These are phyloP conservation scores for Gonatopus flavifemur DNA, from an alignment of 1,140 invertebrate genomes.

Conservation along the genomic window DNA sequence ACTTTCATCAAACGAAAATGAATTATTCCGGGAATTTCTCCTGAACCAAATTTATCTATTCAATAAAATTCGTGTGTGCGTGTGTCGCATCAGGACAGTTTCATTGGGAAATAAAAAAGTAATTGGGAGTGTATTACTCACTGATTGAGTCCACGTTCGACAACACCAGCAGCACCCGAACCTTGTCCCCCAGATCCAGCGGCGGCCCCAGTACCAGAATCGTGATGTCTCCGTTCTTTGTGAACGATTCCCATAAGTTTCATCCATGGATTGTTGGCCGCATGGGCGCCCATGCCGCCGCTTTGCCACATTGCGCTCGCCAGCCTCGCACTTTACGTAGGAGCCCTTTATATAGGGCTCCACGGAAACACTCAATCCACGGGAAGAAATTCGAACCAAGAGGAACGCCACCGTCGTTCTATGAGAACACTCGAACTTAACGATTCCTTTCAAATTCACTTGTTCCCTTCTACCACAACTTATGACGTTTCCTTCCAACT, in stretches of 20 bases:
- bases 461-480: no score
- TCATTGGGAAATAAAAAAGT: not conserved
- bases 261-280: conserved; percentile 78
- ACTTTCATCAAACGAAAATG: no score
- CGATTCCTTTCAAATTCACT: no score
- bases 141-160: conserved; percentile 67
- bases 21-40: no score
- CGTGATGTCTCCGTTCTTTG: conserved; percentile 69
- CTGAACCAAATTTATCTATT: no score
- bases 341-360: conserved; percentile 46
- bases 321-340: conserved; percentile 41
- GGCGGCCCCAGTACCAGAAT: conserved; percentile 60
- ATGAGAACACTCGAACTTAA: no score
- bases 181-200: conserved; percentile 56
- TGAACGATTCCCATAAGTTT: conserved; percentile 80
- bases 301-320: conserved; percentile 74
- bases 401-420: no score
- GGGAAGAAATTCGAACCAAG: no score
- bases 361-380: no score
- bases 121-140: conserved; percentile 50
- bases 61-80: no score
- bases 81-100: no score
- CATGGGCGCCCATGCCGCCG: conserved; percentile 73
- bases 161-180: conserved; percentile 57
- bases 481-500: not conserved